Conservation (phyloP, 2,113 vertebrate genomes). For the Emberiza fucata region DNA sequence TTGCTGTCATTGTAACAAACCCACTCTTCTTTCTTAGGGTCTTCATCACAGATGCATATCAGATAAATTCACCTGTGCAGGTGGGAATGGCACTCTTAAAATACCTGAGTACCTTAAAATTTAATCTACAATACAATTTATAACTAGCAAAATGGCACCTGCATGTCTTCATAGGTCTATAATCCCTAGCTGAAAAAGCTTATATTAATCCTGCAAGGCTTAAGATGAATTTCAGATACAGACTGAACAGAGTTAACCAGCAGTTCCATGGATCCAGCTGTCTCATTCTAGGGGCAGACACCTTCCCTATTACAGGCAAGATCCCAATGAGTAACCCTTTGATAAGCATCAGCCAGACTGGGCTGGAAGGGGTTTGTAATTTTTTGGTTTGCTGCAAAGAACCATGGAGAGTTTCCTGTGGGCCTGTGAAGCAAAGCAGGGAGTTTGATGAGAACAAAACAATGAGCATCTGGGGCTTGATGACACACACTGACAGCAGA, state of each 20-base stretch:
- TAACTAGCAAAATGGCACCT: neutral
- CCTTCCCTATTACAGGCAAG: neutral
- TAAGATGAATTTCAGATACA: neutral
- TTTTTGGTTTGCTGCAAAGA: neutral
- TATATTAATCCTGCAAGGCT: neutral
- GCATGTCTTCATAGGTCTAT: neutral
- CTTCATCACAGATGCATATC: neutral
- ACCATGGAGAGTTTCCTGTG: neutral
- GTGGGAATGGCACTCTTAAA: neutral
- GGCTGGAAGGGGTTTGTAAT: neutral
- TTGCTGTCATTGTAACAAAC: neutral
- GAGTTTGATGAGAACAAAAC: neutral
- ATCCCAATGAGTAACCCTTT: neutral
- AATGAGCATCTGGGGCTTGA: neutral
- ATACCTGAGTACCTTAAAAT: neutral
- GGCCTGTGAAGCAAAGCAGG: neutral
- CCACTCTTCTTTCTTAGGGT: neutral
- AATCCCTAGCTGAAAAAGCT: neutral
- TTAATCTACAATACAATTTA: neutral
- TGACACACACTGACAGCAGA: neutral
- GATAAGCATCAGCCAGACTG: neutral
- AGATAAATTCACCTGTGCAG: neutral
- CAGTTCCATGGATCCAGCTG: neutral
- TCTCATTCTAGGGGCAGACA: neutral
- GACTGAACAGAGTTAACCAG: neutral